Base-by-base conservation (phyloP, 2,888 invertebrate genomes). In the Coelinius sp. region DNA sequence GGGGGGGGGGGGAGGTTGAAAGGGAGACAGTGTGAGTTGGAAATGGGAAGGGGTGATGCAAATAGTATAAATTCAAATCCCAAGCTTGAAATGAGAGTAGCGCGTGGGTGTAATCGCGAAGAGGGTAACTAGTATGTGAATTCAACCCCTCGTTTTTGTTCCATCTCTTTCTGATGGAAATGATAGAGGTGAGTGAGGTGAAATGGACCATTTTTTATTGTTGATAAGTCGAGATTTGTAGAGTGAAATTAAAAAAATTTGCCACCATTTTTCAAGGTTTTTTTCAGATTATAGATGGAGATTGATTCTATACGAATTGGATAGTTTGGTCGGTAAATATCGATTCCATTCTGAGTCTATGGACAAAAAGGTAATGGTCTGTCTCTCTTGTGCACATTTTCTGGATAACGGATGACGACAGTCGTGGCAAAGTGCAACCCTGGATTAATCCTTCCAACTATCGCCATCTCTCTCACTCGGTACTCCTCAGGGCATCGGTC, bases 371-470 rank as follows among this genome's bases (percentile, higher is more conserved):
- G 7, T 41, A 6, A n/a, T 41, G 41, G n/a, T 41, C 41, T 41
- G n/a, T n/a, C 41, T 35, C 35, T 41, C 41, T 41, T 41, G n/a
- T 10, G n/a, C 41, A n/a, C n/a, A n/a, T 6, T 41, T 20, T 49
- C 46, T 25, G 49, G 41, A 38, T 68, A 68, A 68, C 68, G 68
- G 68, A 68, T 68, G 68, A 68, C 59, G 68, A 68, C 68, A 68
- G 59, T 44, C 52, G 38, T 17, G 53, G 56, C 68, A 68, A 68
- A 68, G 68, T 68, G 68, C 68, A 68, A 56, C n/a, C 52, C 56
- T 14, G 68, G 41, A 68, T 68, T 68, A 68, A 68, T 59, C 56
- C 68, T 38, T 56, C 25, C 44, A 17, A 10, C 46, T 27, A 6
- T 14, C 64, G 46, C 22, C n/a, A n/a, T 24, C 67, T 24, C 53